phyloP scores from a whole-genome alignment of 2,797 vertebrate genomes.

The Melanotaenia boesemani region DNA sequence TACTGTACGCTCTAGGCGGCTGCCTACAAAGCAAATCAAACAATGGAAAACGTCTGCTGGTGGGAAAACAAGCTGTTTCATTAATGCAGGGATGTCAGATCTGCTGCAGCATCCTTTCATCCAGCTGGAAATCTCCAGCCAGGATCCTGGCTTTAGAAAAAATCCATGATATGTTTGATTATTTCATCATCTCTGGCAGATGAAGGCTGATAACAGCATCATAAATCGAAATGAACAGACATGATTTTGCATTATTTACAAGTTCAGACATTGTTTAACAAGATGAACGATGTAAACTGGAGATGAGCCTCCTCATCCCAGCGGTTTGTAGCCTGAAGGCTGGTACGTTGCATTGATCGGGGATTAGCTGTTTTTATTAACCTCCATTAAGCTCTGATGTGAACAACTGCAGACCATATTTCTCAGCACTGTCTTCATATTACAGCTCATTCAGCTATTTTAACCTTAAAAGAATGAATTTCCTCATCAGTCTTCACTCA shows the following conservation, averaged over 20 bases:
- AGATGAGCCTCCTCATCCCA: neutral
- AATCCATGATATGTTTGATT: neutral
- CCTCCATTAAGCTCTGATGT: conserved; percentile 17
- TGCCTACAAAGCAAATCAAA: neutral
- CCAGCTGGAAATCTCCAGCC: conserved; percentile 9
- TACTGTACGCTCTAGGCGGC: neutral
- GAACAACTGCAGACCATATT: conserved; percentile 26
- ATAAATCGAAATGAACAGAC: too few relatives aligned
- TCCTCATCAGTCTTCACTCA: too few relatives aligned
- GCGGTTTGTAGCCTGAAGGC: conserved; percentile 18
- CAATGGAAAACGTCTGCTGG: neutral
- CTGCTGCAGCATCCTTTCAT: conserved; percentile 17
- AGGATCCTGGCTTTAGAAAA: neutral
- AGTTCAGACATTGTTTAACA: conserved; percentile 43
- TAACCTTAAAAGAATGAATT: too few relatives aligned
- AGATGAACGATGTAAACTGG: conserved; percentile 20
- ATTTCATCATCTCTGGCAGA: conserved; percentile 24
- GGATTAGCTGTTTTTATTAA: conserved; percentile 33
- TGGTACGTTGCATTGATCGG: conserved; percentile 51
- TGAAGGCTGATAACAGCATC: neutral
- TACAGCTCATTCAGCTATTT: too few relatives aligned
- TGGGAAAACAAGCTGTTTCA: conserved; percentile 5
- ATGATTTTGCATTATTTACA: neutral
- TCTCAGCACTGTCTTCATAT: conserved; percentile 14
- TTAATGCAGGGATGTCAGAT: conserved; percentile 23